Conservation (phyloP, 2,888 invertebrate genomes). For the Beris morrisii region DNA sequence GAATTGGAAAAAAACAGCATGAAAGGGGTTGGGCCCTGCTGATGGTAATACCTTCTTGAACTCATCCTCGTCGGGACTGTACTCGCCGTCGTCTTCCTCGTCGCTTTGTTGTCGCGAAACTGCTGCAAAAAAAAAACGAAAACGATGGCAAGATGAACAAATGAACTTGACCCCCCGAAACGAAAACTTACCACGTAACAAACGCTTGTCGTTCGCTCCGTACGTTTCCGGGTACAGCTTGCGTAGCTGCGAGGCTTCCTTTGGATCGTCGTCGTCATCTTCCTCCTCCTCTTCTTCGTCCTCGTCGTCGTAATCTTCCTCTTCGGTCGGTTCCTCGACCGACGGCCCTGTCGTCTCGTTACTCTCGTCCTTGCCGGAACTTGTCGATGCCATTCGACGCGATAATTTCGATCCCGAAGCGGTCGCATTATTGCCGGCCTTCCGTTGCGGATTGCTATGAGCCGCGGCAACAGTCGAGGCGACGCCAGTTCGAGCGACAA, state of each 20-base stretch:
- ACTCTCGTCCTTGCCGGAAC: constrained; percentile 47
- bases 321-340: constrained; percentile 30
- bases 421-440: constrained; percentile 51
- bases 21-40: neutral
- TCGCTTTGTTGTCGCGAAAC: constrained; percentile 77
- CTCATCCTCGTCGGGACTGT: constrained; percentile 83
- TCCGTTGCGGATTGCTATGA: too few relatives aligned
- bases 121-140: constrained; percentile 46
- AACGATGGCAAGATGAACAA: neutral
- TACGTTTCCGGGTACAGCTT: constrained; percentile 58
- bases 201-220: constrained; percentile 56
- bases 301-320: constrained; percentile 40
- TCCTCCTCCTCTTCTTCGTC: constrained; percentile 45
- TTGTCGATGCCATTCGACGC: constrained; percentile 48
- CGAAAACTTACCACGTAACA: constrained; percentile 57
- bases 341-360: constrained; percentile 30
- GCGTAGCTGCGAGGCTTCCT: constrained; percentile 58
- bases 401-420: constrained; percentile 45
- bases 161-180: neutral
- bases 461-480: neutral
- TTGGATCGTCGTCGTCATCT: constrained; percentile 48
- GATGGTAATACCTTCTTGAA: constrained; percentile 68
- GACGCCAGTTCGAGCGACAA: neutral
- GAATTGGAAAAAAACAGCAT: constrained; percentile 43
- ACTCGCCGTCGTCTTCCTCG: constrained; percentile 81